Conservation (phyloP, 1,140 invertebrate genomes). For the Sarcophaga peregrina region DNA sequence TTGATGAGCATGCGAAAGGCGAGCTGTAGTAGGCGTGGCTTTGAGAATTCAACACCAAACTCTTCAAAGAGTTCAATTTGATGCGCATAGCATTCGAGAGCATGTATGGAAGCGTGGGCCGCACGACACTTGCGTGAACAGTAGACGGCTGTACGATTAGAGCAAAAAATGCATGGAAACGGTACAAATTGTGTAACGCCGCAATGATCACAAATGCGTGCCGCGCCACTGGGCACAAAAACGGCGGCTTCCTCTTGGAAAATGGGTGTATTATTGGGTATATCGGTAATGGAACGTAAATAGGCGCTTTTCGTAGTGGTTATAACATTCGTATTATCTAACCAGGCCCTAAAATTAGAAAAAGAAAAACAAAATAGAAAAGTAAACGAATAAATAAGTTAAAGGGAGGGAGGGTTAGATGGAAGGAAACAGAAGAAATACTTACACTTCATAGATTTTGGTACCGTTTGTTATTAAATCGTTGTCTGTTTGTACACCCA, state of each 20-base stretch:
- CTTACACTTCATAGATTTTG: constrained; percentile 58
- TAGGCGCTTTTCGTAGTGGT: constrained; percentile 45
- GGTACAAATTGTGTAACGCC: constrained; percentile 55
- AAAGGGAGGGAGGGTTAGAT: background rate
- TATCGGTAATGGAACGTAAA: constrained; percentile 49
- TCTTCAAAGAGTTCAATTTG: constrained; percentile 57
- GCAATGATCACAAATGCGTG: constrained; percentile 56
- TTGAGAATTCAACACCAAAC: constrained; percentile 52
- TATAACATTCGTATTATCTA: constrained; percentile 52
- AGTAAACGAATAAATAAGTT: background rate
- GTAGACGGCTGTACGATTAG: constrained; percentile 56
- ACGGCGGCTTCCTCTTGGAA: constrained; percentile 52
- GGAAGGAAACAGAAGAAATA: background rate
- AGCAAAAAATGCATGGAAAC: constrained; percentile 59
- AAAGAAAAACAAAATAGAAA: background rate
- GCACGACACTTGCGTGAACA: constrained; percentile 55
- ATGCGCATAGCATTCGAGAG: constrained; percentile 55
- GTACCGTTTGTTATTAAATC: constrained; percentile 52
- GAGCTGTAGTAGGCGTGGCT: constrained; percentile 54
- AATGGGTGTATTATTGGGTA: constrained; percentile 51
- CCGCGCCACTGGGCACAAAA: constrained; percentile 54
- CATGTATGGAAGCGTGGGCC: constrained; percentile 55
- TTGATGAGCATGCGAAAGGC: constrained; percentile 55
- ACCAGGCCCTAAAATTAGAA: constrained; percentile 49
- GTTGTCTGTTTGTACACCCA: constrained; percentile 56